phyloP scores from a whole-genome alignment of 2,113 vertebrate species.

The Antechinus flavipes region DNA sequence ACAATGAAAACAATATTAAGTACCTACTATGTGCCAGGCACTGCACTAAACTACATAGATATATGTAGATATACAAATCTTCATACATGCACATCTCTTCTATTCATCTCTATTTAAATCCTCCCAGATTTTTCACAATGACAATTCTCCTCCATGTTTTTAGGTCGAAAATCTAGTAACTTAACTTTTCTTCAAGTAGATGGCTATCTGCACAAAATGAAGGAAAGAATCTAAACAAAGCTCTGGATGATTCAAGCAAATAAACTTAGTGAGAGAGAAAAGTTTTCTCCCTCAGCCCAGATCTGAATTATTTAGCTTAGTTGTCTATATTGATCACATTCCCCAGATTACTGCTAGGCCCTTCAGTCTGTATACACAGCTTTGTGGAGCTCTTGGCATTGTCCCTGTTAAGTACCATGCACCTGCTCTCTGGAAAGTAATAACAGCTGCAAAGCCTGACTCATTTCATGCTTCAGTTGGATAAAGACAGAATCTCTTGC shows the following conservation, averaged over 20 bases:
- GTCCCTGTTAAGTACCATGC: constrained; percentile 52
- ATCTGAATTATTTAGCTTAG: constrained; percentile 59
- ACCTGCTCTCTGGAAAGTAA: constrained; percentile 58
- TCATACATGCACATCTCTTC: not conserved
- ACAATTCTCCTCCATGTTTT: not conserved
- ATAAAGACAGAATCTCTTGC: constrained; percentile 49
- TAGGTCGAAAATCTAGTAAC: not conserved
- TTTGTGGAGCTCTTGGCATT: constrained; percentile 50
- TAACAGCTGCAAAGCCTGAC: constrained; percentile 57
- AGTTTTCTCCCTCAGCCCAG: not conserved
- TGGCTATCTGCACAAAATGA: constrained; percentile 16
- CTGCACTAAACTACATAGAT: not conserved
- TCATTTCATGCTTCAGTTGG: constrained; percentile 62
- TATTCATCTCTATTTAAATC: not conserved
- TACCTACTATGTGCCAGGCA: not conserved
- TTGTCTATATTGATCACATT: constrained; percentile 47
- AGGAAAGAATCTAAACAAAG: constrained; percentile 38
- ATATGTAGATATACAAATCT: not conserved
- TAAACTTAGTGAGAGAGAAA: not conserved
- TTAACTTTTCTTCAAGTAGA: not conserved
- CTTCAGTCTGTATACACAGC: constrained; percentile 44
- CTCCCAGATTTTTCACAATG: not conserved
- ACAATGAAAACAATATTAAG: not conserved
- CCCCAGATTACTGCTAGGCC: constrained; percentile 29
- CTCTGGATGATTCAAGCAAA: not conserved